phyloP scores from a whole-genome alignment of 2,797 vertebrate species.

The Ceyx erithaca region DNA sequence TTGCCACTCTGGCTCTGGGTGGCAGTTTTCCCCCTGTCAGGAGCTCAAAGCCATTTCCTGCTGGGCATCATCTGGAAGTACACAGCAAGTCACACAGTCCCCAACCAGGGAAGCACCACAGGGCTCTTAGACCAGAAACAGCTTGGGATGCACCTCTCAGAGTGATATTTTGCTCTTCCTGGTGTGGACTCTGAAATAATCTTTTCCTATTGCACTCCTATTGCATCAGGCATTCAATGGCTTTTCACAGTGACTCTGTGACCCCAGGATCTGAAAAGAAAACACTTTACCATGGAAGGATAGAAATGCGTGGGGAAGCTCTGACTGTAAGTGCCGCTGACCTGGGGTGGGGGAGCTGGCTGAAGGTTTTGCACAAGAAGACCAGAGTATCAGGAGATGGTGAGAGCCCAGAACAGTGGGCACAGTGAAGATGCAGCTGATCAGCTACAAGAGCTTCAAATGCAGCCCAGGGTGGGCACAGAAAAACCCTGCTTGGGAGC shows the following conservation, averaged over 20 bases:
- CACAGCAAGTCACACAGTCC: background rate
- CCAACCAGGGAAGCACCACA: rapidly evolving
- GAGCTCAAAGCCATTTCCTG: background rate
- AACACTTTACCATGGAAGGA: background rate
- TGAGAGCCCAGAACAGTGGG: background rate
- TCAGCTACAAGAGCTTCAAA: background rate
- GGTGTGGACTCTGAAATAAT: background rate
- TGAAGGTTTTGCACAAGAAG: background rate
- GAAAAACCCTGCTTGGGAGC: background rate
- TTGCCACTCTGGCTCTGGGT: background rate
- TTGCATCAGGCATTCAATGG: background rate
- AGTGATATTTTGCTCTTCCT: background rate
- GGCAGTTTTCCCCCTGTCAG: background rate
- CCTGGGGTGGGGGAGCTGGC: background rate
- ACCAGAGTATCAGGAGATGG: background rate
- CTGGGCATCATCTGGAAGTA: background rate
- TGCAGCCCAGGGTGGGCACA: rapidly evolving
- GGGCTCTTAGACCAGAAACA: background rate
- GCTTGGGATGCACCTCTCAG: rapidly evolving
- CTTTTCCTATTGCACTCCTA: background rate
- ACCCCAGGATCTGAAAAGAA: background rate
- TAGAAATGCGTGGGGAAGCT: background rate
- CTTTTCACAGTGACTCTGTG: background rate
- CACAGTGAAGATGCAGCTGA: background rate
- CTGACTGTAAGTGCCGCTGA: background rate